A percentile compares a stretch with the other conserved stretches of the same genome.
phyloP scores from a whole-genome alignment of 2,888 invertebrate genomes.

The Biston stratarius region DNA sequence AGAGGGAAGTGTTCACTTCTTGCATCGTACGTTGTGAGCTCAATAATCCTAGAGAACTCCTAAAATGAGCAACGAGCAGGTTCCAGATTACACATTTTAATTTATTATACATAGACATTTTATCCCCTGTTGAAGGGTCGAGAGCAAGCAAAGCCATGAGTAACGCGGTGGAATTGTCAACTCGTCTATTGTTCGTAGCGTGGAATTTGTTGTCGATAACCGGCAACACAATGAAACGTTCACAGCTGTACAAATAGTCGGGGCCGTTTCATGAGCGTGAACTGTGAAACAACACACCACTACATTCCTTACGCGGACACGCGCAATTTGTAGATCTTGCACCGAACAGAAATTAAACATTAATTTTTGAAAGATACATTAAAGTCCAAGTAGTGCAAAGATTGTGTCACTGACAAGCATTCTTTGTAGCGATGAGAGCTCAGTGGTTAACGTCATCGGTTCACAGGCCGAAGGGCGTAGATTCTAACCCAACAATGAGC shows the following conservation, averaged over 20 bases:
- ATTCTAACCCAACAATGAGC: no score
- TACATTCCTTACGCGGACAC: conserved; percentile 23
- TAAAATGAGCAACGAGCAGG: no score
- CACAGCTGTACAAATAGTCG: conserved; percentile 68
- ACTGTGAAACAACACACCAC: conserved; percentile 12
- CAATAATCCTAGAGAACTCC: not conserved
- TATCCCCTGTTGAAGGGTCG: not conserved
- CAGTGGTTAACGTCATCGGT: no score
- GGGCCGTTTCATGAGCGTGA: conserved; percentile 30
- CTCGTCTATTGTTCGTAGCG: conserved; percentile 61
- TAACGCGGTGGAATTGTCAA: conserved; percentile 56
- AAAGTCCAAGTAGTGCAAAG: no score
- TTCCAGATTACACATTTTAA: no score
- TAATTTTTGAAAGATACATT: no score
- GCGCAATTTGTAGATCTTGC: conserved; percentile 13
- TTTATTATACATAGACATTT: not conserved
- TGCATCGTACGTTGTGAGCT: not conserved
- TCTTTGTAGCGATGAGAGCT: no score
- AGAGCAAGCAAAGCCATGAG: conserved; percentile 40
- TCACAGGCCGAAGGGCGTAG: no score
- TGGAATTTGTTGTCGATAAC: conserved; percentile 69
- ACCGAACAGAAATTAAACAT: conserved; percentile 11
- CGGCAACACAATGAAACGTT: conserved; percentile 58
- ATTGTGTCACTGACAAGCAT: no score
- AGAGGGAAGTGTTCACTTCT: conserved; percentile 40